Percentiles rank a stretch among this genome's conserved stretches.
These are phyloP conservation scores for Hololepta plana DNA, from an alignment of 2,888 invertebrate genomes.

Conservation along the genomic window DNA sequence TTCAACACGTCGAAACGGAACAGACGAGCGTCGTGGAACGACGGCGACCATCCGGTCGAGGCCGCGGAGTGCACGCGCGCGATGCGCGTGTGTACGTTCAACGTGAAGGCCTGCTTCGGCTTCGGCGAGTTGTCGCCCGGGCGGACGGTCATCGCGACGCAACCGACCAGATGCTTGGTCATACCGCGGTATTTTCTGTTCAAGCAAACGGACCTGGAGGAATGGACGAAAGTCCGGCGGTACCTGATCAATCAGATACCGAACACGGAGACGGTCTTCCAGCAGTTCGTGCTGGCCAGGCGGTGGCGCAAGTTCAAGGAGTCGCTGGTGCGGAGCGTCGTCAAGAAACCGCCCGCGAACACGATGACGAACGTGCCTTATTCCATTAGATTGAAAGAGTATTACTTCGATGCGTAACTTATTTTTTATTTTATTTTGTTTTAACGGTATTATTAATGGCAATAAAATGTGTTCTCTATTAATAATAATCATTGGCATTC, in stretches of 20 bases:
- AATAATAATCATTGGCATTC: no score
- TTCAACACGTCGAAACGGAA: no score
- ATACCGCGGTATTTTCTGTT: conserved; percentile 56
- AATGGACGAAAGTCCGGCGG: conserved; percentile 43
- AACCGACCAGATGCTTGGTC: conserved; percentile 42
- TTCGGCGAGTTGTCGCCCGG: conserved; percentile 49
- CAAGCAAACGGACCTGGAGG: conserved; percentile 23
- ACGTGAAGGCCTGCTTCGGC: conserved; percentile 45
- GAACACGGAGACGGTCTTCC: conserved; percentile 34
- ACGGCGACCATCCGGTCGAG: no score
- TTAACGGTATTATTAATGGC: no score
- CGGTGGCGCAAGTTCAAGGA: conserved; percentile 38
- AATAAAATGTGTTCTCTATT: no score
- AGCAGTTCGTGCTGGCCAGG: conserved; percentile 32
- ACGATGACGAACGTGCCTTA: conserved; percentile 11
- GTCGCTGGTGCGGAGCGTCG: conserved; percentile 30
- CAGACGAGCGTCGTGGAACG: no score
- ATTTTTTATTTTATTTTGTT: no score
- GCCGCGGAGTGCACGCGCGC: no score
- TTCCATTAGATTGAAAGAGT: no score
- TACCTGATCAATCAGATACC: conserved; percentile 42
- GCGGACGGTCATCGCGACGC: conserved; percentile 45
- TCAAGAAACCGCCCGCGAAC: conserved; percentile 19
- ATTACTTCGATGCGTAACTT: no score
- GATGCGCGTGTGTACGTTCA: conserved; percentile 37